phyloP scores from a whole-genome alignment of 2,888 invertebrate species.

The Apamea monoglypha region DNA sequence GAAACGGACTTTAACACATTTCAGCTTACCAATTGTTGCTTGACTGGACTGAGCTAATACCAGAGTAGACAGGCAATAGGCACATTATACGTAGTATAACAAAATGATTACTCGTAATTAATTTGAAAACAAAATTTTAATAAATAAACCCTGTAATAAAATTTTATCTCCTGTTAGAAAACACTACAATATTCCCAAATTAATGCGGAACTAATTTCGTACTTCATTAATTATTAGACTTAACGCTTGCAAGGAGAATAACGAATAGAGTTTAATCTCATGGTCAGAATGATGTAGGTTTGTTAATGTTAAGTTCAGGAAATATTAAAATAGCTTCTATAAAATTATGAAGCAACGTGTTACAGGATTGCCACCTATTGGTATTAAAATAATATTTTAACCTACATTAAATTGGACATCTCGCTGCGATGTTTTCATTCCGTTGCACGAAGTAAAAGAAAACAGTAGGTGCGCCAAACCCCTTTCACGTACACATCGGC shows the following conservation, averaged over 20 bases:
- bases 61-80: background rate
- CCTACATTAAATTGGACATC: background rate
- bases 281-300: background rate
- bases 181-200: background rate
- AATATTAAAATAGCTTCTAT: background rate
- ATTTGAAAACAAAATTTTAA: background rate
- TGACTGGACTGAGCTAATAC: background rate
- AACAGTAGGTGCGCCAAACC: no score
- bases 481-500: no score
- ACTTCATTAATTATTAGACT: background rate
- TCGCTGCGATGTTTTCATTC: background rate
- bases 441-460: background rate
- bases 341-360: background rate
- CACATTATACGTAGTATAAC: background rate
- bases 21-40: background rate
- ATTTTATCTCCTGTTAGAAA: background rate
- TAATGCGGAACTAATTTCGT: constrained; percentile 5
- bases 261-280: background rate
- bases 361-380: background rate
- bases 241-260: constrained; percentile 3
- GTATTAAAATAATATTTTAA: background rate
- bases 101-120: background rate
- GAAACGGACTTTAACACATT: no score
- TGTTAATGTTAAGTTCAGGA: background rate
- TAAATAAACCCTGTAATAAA: background rate